These are phyloP conservation scores for Drosophila parabipectinata DNA, from an alignment of 1,140 invertebrate species.

Conservation along the genomic window DNA sequence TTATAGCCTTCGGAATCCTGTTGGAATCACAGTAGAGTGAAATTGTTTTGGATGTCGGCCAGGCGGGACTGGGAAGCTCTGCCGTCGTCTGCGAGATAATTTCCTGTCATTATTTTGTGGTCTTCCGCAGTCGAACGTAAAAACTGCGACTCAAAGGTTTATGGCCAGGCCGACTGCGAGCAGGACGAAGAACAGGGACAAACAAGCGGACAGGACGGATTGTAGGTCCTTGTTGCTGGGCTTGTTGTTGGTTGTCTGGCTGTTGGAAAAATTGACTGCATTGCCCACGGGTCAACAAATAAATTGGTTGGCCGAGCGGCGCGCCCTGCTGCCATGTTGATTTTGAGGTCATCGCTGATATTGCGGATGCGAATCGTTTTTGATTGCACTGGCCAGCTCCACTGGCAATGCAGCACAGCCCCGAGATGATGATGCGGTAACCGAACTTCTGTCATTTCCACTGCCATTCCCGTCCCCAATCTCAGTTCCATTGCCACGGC, in stretches of 20 bases:
- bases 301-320: constrained; percentile 65
- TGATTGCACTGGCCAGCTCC: constrained; percentile 71
- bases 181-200: constrained; percentile 27
- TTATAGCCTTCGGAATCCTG: not conserved
- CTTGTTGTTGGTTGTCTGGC: constrained; percentile 19
- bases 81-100: constrained; percentile 65
- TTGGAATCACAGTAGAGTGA: constrained; percentile 69
- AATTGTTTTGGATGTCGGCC: constrained; percentile 79
- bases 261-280: constrained; percentile 80
- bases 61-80: constrained; percentile 12
- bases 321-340: constrained; percentile 66
- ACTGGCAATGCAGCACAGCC: constrained; percentile 41
- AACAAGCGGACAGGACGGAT: not conserved
- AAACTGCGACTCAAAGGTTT: constrained; percentile 81
- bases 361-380: constrained; percentile 80
- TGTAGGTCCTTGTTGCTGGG: not conserved
- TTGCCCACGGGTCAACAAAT: constrained; percentile 82
- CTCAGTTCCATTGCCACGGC: constrained; percentile 14
- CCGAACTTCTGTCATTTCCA: constrained; percentile 32
- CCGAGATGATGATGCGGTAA: constrained; percentile 48
- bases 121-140: constrained; percentile 80
- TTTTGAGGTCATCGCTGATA: constrained; percentile 82
- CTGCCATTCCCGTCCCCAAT: constrained; percentile 7
- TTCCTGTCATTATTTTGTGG: constrained; percentile 83
- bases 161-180: constrained; percentile 48